Base-by-base conservation (phyloP, 1,140 invertebrate genomes). In the Hylaeus anthracinus region DNA sequence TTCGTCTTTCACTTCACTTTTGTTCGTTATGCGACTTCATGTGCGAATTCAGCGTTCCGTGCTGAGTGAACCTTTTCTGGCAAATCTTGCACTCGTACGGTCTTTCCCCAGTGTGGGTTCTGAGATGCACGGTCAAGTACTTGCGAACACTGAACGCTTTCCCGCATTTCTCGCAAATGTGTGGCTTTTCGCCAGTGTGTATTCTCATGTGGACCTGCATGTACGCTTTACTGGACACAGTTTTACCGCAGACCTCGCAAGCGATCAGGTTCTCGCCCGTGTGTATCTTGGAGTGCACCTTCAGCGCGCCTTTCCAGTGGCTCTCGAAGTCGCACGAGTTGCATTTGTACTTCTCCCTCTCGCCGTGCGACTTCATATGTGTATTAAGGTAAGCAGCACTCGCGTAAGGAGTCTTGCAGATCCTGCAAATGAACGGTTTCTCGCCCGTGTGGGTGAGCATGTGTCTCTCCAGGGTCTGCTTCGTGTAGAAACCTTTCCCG, bases 251-350 rank as follows among this genome's bases (percentile, higher is more conserved):
- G n/a, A 92, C 72, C 53, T 92, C 88, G 76, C 92, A 93, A 2
- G 94, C 93, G 2, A 96, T 93, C 79, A 96, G 94, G 86, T 92
- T 91, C 75, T 92, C 88, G 5, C 92, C 90, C 1, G 88, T 91
- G 86, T 96, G 95, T 37, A 95, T 94, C 90, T 95, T 96, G 94
- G 98, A 97, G 90, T 99, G 98, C 56, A 97, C 94, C 92, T 98
- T 98, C 71, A 98, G 93, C n/a, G 89, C 92, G 5, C 88, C 83
- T 60, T 92, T 92, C 91, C 91, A 92, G n/a, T 90, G 86, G n/a
- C 88, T 92, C 73, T 91, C 90, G 48, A 91, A 92, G 12, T 89
- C 79, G 67, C 92, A 92, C 6, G 89, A 45, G 9, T 85, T 88
- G 70, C 92, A 92, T 37, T 91, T 91, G 77, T 89, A 83, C n/a